Evolutionary conservation across 2,888 invertebrate genomes (phyloP).

Genomic region (Anthophora plumipes): DNA sequence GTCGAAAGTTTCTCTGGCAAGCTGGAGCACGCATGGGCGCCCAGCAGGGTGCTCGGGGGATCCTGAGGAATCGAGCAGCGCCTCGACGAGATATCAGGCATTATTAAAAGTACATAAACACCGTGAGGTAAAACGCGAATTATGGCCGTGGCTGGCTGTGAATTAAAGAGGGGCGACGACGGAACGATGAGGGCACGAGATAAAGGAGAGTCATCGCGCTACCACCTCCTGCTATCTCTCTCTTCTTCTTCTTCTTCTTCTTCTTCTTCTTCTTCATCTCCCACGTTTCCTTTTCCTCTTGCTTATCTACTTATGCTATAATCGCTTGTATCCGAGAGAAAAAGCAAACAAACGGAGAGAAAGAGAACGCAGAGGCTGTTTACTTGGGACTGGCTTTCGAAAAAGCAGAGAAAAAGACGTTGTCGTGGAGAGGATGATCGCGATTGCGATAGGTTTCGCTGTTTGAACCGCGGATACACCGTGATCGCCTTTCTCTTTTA

Average conservation of each 20-base stretch:
- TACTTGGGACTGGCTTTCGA: not conserved
- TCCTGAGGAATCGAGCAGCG: constrained; percentile 60
- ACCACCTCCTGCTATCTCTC: constrained; percentile 20
- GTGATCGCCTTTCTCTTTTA: not conserved
- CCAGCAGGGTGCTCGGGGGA: constrained; percentile 69
- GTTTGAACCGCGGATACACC: too few species aligned
- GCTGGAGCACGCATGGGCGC: constrained; percentile 75
- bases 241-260: not conserved
- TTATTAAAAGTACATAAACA: constrained; percentile 84
- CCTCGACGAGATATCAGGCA: constrained; percentile 80
- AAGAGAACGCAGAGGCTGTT: not conserved
- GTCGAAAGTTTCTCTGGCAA: constrained; percentile 69
- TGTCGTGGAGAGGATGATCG: not conserved
- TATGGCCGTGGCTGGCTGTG: constrained; percentile 80
- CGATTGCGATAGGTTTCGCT: not conserved
- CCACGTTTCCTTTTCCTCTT: not conserved
- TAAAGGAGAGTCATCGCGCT: constrained; percentile 72
- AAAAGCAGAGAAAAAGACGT: not conserved
- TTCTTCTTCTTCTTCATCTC: not conserved
- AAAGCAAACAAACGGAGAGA: not conserved
- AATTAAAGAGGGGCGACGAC: constrained; percentile 81
- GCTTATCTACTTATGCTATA: constrained; percentile 26
- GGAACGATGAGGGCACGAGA: constrained; percentile 74
- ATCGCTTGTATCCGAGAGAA: constrained; percentile 7
- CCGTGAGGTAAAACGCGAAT: constrained; percentile 81